Base-by-base conservation (phyloP, 2,888 invertebrate species). In the Belgica antarctica region DNA sequence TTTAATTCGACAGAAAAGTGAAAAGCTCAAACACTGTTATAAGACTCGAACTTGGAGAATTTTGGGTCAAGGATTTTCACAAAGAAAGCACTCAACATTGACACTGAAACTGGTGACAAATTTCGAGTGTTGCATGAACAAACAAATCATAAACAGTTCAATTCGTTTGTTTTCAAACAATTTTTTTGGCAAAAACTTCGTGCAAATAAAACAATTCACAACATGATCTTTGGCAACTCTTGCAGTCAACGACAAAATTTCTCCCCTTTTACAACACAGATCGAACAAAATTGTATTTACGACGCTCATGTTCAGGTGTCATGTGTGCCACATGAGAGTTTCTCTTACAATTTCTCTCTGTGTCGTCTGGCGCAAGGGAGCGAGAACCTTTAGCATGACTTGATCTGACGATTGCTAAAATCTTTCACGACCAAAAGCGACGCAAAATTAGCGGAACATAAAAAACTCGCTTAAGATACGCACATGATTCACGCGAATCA, bases 291-390 rank as follows among this genome's bases (percentile, higher is more conserved):
- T 59, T 59, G 59, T 59, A 27, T 25, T 59, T 25, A 27, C 25
- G 27, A 59, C 22, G 27, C 25, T 59, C 59, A 59, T 59, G 59
- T 59, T 59, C 59, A 59, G 25, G 59, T 15, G 59, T 59, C 59
- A 59, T 59, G 59, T 59, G 2, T 8, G 59, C 19, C 27, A 46
- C 46, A 46, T 46, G 25, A 27, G 25, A 4, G 5, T 27, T n/a
- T 59, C 22, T 27, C 17, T 24, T 17, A 24, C 15, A 46, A 46
- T 46, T 46, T 15, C 17, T 46, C 5, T 46, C 12, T 46, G 8
- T 46, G n/a, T n/a, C 46, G 5, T n/a, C n/a, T n/a, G n/a, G n/a
- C n/a, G n/a, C n/a, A n/a, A 47, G 52, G 7, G 2, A 52, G 52
- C 7, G 52, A 19, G 4, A 19, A 5, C 22, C 8, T 27, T 59